Base-by-base conservation (phyloP, 2,888 invertebrate species). In the Hemistola chrysoprasaria region DNA sequence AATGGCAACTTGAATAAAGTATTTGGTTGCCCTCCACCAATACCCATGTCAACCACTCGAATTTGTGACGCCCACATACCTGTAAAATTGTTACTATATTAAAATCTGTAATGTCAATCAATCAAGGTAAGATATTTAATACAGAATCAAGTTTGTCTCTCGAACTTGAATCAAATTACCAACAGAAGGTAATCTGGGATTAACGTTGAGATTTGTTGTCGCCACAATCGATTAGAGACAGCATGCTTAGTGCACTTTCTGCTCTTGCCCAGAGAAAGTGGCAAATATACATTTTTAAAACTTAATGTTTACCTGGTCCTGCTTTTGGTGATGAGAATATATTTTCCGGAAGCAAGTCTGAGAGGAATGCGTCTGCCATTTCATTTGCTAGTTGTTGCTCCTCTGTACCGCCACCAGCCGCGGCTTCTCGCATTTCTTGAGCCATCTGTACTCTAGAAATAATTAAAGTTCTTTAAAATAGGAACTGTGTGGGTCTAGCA, bases 341-440 rank as follows among this genome's bases (percentile, higher is more conserved):
- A 64, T 94, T 95, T 84, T 99, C 99, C 1, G 98, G 97, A 1
- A 98, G 86, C 49, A 98, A 95, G 77, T 99, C 98, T 39, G 96
- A 96, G 1, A 99, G 90, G 64, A 99, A 98, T 4, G 98, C 97
- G 62, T 98, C 97, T 0, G 99, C 99, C 95, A 99, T 97, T 90
- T 99, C 98, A 56, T 95, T 95, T 0, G 99, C 99, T 35, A 99
- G 88, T 60, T 98, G 97, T 51, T 96, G 95, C 71, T 99, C 99
- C 54, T 98, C 98, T 27, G 97, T 96, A 0, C 96, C 98, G 1
- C 87, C 86, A 0, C 88, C 87, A 0, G 89, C 83, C 1, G 98
- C 98, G 0, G 98, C 97, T 78, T 98, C 98, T 45, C 97, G 93
- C 97, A 99, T 98, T 86, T 99, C 98, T 72, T 98, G 97, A 0